These are phyloP conservation scores for Chrysodeixis includens DNA, from an alignment of 2,888 invertebrate species.

Conservation along the genomic window DNA sequence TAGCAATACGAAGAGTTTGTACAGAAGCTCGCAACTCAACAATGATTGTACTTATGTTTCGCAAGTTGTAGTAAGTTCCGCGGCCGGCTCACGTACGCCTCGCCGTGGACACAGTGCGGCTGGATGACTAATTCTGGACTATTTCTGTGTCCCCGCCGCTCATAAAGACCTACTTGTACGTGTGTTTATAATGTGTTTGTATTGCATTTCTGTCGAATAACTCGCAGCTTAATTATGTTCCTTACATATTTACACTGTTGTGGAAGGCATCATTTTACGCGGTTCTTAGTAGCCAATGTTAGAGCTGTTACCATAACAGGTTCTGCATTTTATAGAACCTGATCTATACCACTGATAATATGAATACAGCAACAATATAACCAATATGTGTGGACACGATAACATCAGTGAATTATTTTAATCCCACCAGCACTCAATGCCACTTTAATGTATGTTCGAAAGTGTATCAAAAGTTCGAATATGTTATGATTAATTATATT, in stretches of 20 bases:
- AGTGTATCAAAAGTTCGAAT: background rate
- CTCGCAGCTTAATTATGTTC: slow-evolving; percentile 46
- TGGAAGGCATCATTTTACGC: slow-evolving; percentile 28
- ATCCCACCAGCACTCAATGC: background rate
- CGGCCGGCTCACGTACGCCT: slow-evolving; percentile 27
- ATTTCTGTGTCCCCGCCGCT: slow-evolving; percentile 69
- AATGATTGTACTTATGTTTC: slow-evolving; percentile 29
- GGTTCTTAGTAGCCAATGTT: slow-evolving; percentile 24
- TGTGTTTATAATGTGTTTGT: slow-evolving; percentile 45
- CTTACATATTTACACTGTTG: slow-evolving; percentile 40
- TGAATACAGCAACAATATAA: background rate
- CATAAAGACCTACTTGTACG: slow-evolving; percentile 41
- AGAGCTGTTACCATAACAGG: background rate
- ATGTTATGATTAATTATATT: too few relatives aligned
- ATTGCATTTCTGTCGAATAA: slow-evolving; percentile 47
- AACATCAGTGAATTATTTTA: background rate
- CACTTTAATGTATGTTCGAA: too few relatives aligned
- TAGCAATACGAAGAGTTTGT: background rate
- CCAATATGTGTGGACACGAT: background rate
- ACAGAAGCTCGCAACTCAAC: slow-evolving; percentile 14
- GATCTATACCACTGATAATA: slow-evolving; percentile 22
- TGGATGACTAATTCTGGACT: slow-evolving; percentile 75
- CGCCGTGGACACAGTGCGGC: slow-evolving; percentile 34
- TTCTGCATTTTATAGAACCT: background rate
- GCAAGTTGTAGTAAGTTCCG: slow-evolving; percentile 46